Percentiles rank a stretch among this genome's conserved stretches.
Evolutionary conservation across 2,113 vertebrate species (phyloP).

Genomic region (Hippocampus guttulatus): DNA sequence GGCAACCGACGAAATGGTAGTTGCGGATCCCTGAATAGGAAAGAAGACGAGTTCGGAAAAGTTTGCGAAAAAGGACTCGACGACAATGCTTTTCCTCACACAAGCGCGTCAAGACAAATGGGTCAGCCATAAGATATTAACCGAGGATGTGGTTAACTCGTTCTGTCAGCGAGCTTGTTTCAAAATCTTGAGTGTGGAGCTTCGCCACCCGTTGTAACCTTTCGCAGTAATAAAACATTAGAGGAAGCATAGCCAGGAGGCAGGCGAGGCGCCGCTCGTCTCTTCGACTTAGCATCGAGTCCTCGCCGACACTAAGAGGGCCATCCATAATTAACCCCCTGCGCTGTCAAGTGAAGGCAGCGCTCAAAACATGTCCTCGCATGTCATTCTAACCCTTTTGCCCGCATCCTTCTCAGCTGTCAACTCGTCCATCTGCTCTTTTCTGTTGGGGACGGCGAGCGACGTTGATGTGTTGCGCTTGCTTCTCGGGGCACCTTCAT

Average conservation of each 20-base stretch:
- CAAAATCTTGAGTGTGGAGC: conserved; percentile 31
- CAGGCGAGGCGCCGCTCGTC: conserved; percentile 33
- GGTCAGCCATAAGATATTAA: conserved; percentile 47
- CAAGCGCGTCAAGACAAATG: conserved; percentile 24
- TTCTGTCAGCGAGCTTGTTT: conserved; percentile 41
- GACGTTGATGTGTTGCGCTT: conserved; percentile 51
- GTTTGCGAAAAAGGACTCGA: background rate
- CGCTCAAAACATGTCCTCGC: conserved; percentile 61
- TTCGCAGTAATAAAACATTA: conserved; percentile 59
- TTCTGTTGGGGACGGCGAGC: conserved; percentile 6
- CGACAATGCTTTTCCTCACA: conserved; percentile 2
- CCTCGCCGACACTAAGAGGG: conserved; percentile 42
- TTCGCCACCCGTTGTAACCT: conserved; percentile 26
- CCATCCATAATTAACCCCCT: conserved; percentile 67
- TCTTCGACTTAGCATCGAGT: conserved; percentile 43
- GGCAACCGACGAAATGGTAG: too few relatives aligned
- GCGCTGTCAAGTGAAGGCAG: conserved; percentile 52
- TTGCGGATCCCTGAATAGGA: background rate
- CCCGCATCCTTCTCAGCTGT: conserved; percentile 40
- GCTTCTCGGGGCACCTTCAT: conserved; percentile 34
- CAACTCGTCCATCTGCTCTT: conserved; percentile 46
- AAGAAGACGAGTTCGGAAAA: background rate
- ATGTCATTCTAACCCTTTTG: conserved; percentile 53
- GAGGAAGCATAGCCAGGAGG: conserved; percentile 46
- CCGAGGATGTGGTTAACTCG: conserved; percentile 40